Conservation (phyloP, 1,140 invertebrate genomes). For the Ridgeia piscesae region DNA sequence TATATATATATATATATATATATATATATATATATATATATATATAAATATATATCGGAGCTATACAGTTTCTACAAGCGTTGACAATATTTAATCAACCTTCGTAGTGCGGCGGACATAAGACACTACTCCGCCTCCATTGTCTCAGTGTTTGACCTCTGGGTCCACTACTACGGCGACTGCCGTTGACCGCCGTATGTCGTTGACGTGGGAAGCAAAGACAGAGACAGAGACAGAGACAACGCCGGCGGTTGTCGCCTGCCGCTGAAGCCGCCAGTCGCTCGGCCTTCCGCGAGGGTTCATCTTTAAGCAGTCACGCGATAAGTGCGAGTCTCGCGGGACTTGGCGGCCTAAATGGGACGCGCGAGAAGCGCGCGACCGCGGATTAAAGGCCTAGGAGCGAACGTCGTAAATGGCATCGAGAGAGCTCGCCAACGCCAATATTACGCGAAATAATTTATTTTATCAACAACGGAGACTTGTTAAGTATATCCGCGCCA, state of each 20-base stretch:
- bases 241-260: background rate
- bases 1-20: background rate
- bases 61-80: too few species aligned
- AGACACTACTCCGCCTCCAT: too few species aligned
- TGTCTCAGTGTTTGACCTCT: too few species aligned
- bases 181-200: too few species aligned
- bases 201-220: too few species aligned
- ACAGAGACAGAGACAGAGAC: too few species aligned
- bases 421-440: background rate
- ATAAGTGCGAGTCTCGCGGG: background rate
- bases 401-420: background rate
- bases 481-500: background rate
- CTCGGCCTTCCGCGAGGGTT: background rate
- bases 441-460: slow-evolving; percentile 6
- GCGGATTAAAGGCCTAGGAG: background rate
- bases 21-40: slow-evolving; percentile 7
- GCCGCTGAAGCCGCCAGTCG: background rate
- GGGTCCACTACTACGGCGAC: too few species aligned
- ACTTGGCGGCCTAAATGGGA: background rate
- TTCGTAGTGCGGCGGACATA: too few species aligned
- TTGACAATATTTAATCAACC: too few species aligned
- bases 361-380: background rate
- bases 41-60: slow-evolving; percentile 7
- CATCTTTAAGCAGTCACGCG: slow-evolving; percentile 3
- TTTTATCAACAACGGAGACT: slow-evolving; percentile 5